Evolutionary conservation across 2,888 invertebrate species (phyloP), one percentile per base, ranked within the genome.

Genomic region (Napeogenes inachia): DNA sequence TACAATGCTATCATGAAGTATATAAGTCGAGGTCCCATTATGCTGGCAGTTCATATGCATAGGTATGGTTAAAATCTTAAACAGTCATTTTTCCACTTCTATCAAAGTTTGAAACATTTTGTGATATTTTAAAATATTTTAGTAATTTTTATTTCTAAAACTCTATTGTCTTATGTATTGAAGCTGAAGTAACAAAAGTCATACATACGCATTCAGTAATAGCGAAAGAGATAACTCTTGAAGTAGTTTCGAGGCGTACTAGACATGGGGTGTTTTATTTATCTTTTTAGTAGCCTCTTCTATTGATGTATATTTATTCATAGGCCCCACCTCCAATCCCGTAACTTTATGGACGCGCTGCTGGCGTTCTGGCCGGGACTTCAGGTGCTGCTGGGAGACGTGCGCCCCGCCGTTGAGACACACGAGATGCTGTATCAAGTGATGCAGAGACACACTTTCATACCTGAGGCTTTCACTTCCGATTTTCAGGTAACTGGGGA

Each of bases 351-450:
- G 98, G 99, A 99, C 86, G 95, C 99, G 0, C 87, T 99, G 64
- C 90, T 98, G 55, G 99, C 99, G 4, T 99, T 99, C 77, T 99
- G 99, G 99, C 99, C 99, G 0, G 99, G 99, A 0, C 89, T 99
- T 13, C 98, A 99, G 91, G 97, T 97, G 70, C 73, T 93, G 4
- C 91, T 93, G 74, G 99, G 99, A 0, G 99, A 99, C 81, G 93
- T 99, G 12, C 95, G 97, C 75, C 97, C 98, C 8, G 99, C 99
- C 0, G 98, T 99, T n/a, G 98, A 99, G 90, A 98, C 98, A 0
- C 99, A 99, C 80, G 99, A 99, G 85, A 98, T 99, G 98, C 92
- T 99, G 2, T 98, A 98, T 84, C 99, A 99, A 89, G 98, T 99
- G 13, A 97, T 98, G 94, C 97, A 98, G 86, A 93, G 97, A 75